These are phyloP conservation scores for Euura lappo DNA, from an alignment of 1,140 invertebrate genomes.

Conservation along the genomic window DNA sequence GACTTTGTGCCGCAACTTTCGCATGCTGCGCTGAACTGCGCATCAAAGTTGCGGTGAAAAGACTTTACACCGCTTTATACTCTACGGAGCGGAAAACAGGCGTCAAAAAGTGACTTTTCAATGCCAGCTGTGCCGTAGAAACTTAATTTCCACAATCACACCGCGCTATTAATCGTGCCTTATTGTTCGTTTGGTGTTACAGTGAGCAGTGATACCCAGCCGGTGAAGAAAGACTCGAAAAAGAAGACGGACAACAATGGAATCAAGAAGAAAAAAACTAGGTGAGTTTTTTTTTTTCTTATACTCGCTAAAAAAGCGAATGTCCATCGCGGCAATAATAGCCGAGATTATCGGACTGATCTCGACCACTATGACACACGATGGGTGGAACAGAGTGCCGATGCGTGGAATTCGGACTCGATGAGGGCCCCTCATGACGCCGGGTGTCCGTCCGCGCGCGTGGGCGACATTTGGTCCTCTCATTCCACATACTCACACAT, in stretches of 20 bases:
- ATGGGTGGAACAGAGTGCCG: neutral
- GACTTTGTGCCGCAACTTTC: too few relatives aligned
- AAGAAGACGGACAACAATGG: conserved; percentile 87
- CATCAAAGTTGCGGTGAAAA: too few relatives aligned
- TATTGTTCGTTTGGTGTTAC: conserved; percentile 23
- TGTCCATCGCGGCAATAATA: neutral
- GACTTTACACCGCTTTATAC: neutral
- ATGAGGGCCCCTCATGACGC: conserved; percentile 30
- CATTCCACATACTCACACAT: neutral
- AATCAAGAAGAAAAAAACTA: conserved; percentile 93
- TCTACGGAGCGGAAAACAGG: too few relatives aligned
- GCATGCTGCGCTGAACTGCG: too few relatives aligned
- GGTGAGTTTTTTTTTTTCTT: conserved; percentile 63
- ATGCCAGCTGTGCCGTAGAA: neutral
- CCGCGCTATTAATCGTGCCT: neutral
- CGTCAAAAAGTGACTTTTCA: too few relatives aligned
- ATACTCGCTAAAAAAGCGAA: neutral
- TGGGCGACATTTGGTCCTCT: conserved; percentile 26
- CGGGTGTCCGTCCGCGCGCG: conserved; percentile 10
- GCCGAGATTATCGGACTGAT: neutral
- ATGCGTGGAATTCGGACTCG: neutral
- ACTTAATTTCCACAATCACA: neutral
- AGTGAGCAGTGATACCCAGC: conserved; percentile 56
- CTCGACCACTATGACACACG: neutral
- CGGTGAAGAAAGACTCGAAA: conserved; percentile 75